Percentiles rank a stretch among this genome's conserved stretches.
Evolutionary conservation across 2,888 invertebrate genomes (phyloP).

Genomic region (Microplitis manilae): DNA sequence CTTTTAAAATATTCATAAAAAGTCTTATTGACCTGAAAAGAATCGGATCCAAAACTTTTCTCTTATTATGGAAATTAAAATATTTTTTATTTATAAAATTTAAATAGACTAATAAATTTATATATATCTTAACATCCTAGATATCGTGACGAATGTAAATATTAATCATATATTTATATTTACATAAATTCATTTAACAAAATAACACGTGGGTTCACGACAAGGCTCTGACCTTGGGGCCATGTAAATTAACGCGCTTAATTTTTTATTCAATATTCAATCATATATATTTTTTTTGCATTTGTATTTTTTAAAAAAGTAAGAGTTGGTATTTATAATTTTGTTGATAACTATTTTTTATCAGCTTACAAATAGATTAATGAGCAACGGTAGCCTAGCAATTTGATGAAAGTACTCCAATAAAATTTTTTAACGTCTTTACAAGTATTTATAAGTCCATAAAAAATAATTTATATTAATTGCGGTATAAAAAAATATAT

Average conservation of each 20-base stretch:
- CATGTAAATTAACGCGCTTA: not conserved
- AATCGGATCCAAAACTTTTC: not conserved
- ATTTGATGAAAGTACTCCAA: too few relatives aligned
- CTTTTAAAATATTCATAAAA: not conserved
- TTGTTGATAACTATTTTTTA: too few relatives aligned
- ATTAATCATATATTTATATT: not conserved
- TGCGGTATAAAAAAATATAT: too few relatives aligned
- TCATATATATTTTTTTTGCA: too few relatives aligned
- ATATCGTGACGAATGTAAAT: not conserved
- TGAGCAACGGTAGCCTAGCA: too few relatives aligned
- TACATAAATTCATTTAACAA: not conserved
- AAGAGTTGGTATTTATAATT: too few relatives aligned
- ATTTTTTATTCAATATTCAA: not conserved
- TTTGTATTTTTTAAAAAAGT: too few relatives aligned
- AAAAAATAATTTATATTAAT: too few relatives aligned
- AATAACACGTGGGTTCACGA: conserved; percentile 1
- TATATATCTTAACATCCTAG: not conserved
- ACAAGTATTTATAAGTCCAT: too few relatives aligned
- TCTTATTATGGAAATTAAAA: not conserved
- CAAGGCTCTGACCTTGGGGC: conserved; percentile 2
- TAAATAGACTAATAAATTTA: not conserved
- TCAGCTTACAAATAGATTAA: too few relatives aligned
- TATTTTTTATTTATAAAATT: too few relatives aligned
- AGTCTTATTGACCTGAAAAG: conserved; percentile 18
- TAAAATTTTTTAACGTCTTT: too few relatives aligned